phyloP scores from a whole-genome alignment of 2,797 vertebrate species.

The Takifugu rubripes region DNA sequence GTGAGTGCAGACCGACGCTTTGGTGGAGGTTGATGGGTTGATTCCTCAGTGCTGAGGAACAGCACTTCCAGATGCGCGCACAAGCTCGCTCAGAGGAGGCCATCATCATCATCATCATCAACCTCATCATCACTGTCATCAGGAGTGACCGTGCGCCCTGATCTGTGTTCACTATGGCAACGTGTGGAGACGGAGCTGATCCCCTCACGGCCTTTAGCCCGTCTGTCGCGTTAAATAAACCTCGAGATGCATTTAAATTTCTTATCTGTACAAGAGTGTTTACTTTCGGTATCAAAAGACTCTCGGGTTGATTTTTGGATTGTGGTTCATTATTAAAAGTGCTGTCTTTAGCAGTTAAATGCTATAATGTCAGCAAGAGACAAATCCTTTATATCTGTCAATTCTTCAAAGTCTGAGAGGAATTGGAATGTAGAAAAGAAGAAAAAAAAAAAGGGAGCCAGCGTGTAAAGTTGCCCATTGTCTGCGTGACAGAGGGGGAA shows the following conservation, averaged over 20 bases:
- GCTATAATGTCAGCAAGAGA: too few relatives aligned
- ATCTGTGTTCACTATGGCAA: conserved; percentile 23
- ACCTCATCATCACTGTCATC: conserved; percentile 5
- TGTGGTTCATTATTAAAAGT: too few relatives aligned
- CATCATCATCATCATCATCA: conserved; percentile 20
- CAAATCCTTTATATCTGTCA: too few relatives aligned
- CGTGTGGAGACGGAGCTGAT: conserved; percentile 31
- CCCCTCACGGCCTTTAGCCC: too few relatives aligned
- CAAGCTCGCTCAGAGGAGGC: conserved; percentile 55
- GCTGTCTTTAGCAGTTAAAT: too few relatives aligned
- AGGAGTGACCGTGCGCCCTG: conserved; percentile 38
- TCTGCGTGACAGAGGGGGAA: conserved; percentile 62
- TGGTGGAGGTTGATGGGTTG: conserved; percentile 47
- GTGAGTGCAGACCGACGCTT: conserved; percentile 19
- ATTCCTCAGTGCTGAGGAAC: conserved; percentile 64
- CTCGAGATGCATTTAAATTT: too few relatives aligned
- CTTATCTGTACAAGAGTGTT: too few relatives aligned
- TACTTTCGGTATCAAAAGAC: too few relatives aligned
- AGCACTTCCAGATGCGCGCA: conserved; percentile 66
- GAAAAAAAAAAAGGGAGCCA: conserved; percentile 15
- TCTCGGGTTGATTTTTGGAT: too few relatives aligned
- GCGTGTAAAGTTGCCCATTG: conserved; percentile 61
- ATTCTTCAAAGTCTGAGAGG: too few relatives aligned
- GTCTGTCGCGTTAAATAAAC: too few relatives aligned
- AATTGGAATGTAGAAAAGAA: background rate